A percentile compares a stretch with the other conserved stretches of the same genome.
Evolutionary conservation across 2,113 vertebrate species (phyloP).

Genomic region (Eupsittula cactorum): DNA sequence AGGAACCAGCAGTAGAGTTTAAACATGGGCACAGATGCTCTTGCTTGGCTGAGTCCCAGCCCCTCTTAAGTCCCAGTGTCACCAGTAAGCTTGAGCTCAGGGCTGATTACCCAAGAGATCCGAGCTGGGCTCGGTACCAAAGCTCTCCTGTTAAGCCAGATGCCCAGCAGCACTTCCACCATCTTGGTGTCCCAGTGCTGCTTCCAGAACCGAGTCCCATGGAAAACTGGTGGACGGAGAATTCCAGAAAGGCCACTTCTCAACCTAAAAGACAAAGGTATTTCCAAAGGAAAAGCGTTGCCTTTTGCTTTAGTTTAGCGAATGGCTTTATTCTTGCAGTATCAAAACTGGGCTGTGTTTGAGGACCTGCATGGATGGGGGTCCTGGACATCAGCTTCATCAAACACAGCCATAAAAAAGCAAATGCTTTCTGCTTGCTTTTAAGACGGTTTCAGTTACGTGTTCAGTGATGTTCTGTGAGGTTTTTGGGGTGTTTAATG

Average conservation of each 20-base stretch:
- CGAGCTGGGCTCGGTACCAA: neutral
- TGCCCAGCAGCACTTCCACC: neutral
- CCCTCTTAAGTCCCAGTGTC: neutral
- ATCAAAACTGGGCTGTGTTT: neutral
- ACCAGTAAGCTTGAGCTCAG: neutral
- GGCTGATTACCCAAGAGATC: neutral
- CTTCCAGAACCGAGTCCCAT: accelerated
- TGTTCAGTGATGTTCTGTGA: neutral
- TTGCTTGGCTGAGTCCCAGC: neutral
- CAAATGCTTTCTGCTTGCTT: neutral
- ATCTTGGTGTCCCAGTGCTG: accelerated
- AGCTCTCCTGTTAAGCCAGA: neutral
- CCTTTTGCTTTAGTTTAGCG: neutral
- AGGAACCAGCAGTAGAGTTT: neutral
- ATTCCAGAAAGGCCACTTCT: neutral
- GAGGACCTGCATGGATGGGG: neutral
- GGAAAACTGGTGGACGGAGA: neutral
- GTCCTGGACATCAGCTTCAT: neutral
- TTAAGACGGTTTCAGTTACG: neutral
- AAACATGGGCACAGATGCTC: neutral
- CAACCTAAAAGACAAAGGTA: neutral
- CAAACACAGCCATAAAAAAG: neutral
- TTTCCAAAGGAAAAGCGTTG: accelerated
- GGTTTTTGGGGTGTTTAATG: neutral
- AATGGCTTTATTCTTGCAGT: neutral